Evolutionary conservation across 2,888 invertebrate species (phyloP), one percentile per base, ranked within the genome.

Genomic region (Keiferia lycopersicella): DNA sequence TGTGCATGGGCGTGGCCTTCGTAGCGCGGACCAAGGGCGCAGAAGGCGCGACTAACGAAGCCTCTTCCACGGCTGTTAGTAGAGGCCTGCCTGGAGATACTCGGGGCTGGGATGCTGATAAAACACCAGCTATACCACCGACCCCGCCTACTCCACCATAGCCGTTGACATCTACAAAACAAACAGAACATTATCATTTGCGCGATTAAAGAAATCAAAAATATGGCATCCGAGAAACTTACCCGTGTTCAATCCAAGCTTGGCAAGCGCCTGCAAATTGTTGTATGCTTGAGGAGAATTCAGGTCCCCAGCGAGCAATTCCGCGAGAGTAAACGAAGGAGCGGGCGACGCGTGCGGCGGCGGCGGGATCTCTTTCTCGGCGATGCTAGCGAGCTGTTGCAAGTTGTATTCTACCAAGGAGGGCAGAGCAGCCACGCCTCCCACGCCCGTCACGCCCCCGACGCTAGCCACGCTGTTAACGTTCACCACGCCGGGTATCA

Each of bases 201-300:
- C 30, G 2, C 30, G 10, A 34, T 34, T 10, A 34, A 34, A 34
- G 7, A 8, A 34, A 34, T 34, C 10, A 34, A 8, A 8, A 34
- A 34, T 34, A 34, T 10, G 34, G 8, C 4, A 34, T 34, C 6
- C 30, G 30, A 34, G 34, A 2, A 34, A 81, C 91, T 91, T 82
- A 95, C 95, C 95, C 77, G 94, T 93, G 75, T 93, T 94, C 61
- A 95, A 85, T 77, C 97, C 97, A 64, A 98, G 93, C 86, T 98
- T 98, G 66, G 97, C 97, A 66, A 98, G 93, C 34, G 97, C 97
- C 80, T 98, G 97, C 70, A 98, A 92, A 88, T 98, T 98, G 85
- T 96, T 96, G 74, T 96, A 95, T 12, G 97, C 96, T 75, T 96
- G 95, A 73, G 94, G 94, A 0, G 94, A 93, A 73, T 92, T 94